Evolutionary conservation across 1,140 invertebrate species (phyloP), one percentile per base, ranked within the genome.

Genomic region (Calycopis cecrops): DNA sequence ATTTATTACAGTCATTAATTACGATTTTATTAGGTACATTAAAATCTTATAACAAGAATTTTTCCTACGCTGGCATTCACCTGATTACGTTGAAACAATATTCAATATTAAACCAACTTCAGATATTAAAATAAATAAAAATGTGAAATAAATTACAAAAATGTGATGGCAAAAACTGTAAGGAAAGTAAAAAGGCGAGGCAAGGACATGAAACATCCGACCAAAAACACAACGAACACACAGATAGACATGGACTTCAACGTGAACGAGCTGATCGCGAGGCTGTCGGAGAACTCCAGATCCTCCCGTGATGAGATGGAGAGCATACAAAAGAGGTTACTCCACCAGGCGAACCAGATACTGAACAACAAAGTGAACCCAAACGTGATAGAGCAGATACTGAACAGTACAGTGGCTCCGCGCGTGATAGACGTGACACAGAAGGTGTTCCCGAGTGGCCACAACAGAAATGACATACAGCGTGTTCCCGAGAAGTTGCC

Each of bases 101-200:
- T 28, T 6, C 2, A 28, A 28, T 6, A 28, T 28, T 28, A 3
- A 28, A 6, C 6, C 2, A 28, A 28, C 6, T 28, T 6, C 6
- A 28, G 21, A 28, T 28, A 28, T 6, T 6, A 28, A 28, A 28
- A 48, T 35, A 56, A 47, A 54, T 58, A 51, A 35, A 62, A 54
- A 57, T 54, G 57, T 53, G 18, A 28, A 17, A 33, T 42, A 42
- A 47, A 38, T 54, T 60, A 62, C 68, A 76, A 86, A 60, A 77
- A 83, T 85, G 85, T 82, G 63, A 88, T 88, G 87, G 87, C 85
- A 50, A 88, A 78, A 59, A 88, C 79, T 59, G 85, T 88, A 57
- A 82, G 83, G 57, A 84, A 79, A 77, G 63, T 88, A 40, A 88
- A 88, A 65, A 76, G 77, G 71, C 58, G 58, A 10, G 54, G 49